phyloP scores from a whole-genome alignment of 2,113 vertebrate species.

The Ariopsis seemanni region DNA sequence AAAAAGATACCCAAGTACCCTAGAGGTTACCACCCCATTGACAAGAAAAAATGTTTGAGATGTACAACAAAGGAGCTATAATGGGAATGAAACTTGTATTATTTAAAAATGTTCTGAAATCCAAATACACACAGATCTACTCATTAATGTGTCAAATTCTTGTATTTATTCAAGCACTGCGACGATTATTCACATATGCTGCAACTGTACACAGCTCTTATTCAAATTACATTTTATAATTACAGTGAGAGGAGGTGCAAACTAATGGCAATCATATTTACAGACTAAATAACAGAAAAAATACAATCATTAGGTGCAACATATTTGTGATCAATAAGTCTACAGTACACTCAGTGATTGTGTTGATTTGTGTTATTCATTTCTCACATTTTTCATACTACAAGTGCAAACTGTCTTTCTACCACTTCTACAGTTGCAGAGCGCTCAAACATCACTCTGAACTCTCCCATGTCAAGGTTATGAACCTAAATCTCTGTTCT shows the following conservation, averaged over 20 bases:
- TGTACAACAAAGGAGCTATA: not conserved
- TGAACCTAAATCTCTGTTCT: not conserved
- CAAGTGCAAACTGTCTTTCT: not conserved
- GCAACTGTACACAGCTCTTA: conserved; percentile 49
- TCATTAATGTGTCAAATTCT: not conserved
- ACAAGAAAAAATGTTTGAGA: not conserved
- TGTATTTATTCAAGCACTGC: conserved; percentile 46
- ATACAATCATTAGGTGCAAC: not conserved
- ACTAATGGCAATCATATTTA: not conserved
- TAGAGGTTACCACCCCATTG: not conserved
- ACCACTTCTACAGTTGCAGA: not conserved
- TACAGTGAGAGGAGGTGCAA: conserved; percentile 47
- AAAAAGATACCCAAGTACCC: not conserved
- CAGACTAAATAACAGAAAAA: not conserved
- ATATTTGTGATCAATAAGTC: not conserved
- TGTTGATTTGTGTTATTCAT: not conserved
- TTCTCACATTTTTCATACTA: not conserved
- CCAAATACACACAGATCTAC: not conserved
- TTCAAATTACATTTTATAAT: conserved; percentile 35
- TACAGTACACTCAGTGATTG: not conserved
- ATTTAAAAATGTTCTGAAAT: not conserved
- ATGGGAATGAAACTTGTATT: not conserved
- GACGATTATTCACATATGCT: conserved; percentile 63
- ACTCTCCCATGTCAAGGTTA: not conserved
- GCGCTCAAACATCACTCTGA: not conserved